Conservation (phyloP, 2,797 vertebrate genomes). For the Syndactyla subalaris region DNA sequence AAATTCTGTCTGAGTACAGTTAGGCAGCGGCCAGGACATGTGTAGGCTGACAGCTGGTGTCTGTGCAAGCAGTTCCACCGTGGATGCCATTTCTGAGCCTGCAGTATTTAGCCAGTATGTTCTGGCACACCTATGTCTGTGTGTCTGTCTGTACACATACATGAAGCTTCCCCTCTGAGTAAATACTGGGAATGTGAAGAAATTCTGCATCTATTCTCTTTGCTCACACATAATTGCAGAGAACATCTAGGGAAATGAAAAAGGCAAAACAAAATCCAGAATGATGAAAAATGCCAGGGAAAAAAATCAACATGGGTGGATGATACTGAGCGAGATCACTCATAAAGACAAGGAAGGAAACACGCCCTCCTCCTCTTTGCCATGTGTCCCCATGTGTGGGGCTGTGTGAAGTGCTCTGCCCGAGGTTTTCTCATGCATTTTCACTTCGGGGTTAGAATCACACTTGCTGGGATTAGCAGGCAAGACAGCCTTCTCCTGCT, state of each 20-base stretch:
- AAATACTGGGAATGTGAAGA: not conserved
- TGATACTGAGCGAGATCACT: not conserved
- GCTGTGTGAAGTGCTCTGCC: not conserved
- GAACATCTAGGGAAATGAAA: not conserved
- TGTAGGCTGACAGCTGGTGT: not conserved
- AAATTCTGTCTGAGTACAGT: not conserved
- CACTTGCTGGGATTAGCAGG: not conserved
- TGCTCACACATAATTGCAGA: not conserved
- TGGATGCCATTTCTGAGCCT: not conserved
- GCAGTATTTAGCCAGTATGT: not conserved
- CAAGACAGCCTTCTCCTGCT: not conserved
- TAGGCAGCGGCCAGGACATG: not conserved
- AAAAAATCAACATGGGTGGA: not conserved
- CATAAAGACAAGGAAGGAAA: not conserved
- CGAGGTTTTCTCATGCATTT: not conserved
- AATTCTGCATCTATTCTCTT: not conserved
- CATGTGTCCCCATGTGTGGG: not conserved
- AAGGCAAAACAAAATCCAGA: not conserved
- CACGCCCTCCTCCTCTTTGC: not conserved
- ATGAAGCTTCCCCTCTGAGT: not conserved
- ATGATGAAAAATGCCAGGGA: not conserved
- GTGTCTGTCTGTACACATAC: rapidly evolving
- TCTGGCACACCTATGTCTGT: not conserved
- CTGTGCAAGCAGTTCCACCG: not conserved
- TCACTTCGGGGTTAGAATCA: not conserved